These are phyloP conservation scores for Eptesicus fuscus DNA, from an alignment of 2,113 vertebrate species.

Conservation along the genomic window DNA sequence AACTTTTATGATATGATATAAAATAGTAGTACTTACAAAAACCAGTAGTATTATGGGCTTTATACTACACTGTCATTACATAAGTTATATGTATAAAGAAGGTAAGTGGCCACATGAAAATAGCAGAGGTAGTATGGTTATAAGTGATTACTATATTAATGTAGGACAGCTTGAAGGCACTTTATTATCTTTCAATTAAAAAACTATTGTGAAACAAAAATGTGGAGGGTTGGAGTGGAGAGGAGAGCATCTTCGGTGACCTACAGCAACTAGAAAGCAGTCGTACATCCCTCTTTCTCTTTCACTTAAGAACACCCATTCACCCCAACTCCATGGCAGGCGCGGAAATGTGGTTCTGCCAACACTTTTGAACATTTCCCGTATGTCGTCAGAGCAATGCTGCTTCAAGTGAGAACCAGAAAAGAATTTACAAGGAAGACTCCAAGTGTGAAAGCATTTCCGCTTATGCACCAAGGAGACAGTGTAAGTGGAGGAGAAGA, in stretches of 20 bases:
- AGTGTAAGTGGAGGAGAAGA: background rate
- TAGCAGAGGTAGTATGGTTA: background rate
- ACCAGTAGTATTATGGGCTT: background rate
- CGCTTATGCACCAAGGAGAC: background rate
- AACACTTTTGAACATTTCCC: background rate
- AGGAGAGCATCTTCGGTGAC: background rate
- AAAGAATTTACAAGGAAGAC: background rate
- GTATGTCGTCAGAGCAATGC: background rate
- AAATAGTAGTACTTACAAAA: background rate
- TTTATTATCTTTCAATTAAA: background rate
- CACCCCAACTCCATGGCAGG: background rate
- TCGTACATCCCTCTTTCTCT: background rate
- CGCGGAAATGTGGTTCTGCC: background rate
- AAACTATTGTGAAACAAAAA: background rate
- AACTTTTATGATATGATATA: background rate
- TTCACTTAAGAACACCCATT: background rate
- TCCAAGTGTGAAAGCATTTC: background rate
- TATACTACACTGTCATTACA: background rate
- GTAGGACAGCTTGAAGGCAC: background rate
- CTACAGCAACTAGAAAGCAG: background rate
- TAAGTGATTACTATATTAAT: background rate
- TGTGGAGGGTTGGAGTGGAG: background rate
- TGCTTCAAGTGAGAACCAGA: background rate
- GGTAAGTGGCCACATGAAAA: background rate
- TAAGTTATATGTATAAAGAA: background rate